A percentile compares a stretch with the other conserved stretches of the same genome.
Evolutionary conservation across 1,140 invertebrate genomes (phyloP).

Genomic region (Adelges cooleyi): DNA sequence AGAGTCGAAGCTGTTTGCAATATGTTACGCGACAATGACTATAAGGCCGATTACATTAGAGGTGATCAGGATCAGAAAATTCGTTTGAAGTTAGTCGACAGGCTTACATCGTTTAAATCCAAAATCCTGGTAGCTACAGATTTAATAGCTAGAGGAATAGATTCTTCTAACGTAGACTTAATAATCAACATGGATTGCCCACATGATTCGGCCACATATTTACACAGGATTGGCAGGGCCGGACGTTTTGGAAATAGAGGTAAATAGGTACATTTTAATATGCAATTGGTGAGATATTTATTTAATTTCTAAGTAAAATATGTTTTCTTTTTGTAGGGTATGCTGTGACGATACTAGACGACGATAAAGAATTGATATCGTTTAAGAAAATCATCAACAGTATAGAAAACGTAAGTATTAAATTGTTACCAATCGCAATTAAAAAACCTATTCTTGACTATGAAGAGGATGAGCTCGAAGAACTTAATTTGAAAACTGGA

Average conservation of each 20-base stretch:
- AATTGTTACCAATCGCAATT: slow-evolving; percentile 11
- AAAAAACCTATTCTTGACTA: slow-evolving; percentile 14
- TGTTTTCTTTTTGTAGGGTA: background rate
- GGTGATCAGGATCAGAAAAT: slow-evolving; percentile 67
- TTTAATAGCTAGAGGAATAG: slow-evolving; percentile 75
- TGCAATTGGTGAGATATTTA: too few species aligned
- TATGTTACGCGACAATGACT: slow-evolving; percentile 54
- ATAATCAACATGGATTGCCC: slow-evolving; percentile 89
- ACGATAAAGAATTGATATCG: slow-evolving; percentile 17
- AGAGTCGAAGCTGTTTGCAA: slow-evolving; percentile 60
- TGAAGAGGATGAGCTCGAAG: slow-evolving; percentile 9
- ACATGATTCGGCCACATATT: slow-evolving; percentile 69
- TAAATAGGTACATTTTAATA: slow-evolving; percentile 31
- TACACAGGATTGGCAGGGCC: slow-evolving; percentile 89
- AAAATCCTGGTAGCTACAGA: slow-evolving; percentile 85
- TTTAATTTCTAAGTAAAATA: too few species aligned
- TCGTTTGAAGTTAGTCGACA: slow-evolving; percentile 59
- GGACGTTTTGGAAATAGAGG: slow-evolving; percentile 77
- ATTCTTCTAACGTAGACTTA: slow-evolving; percentile 82
- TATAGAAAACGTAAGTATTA: slow-evolving; percentile 11
- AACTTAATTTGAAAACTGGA: background rate
- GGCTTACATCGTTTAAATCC: slow-evolving; percentile 46
- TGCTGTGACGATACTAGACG: slow-evolving; percentile 22
- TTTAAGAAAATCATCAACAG: slow-evolving; percentile 20
- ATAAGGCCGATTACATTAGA: slow-evolving; percentile 57